These are phyloP conservation scores for Botia kubotai DNA, from an alignment of 2,797 vertebrate genomes.

Conservation along the genomic window DNA sequence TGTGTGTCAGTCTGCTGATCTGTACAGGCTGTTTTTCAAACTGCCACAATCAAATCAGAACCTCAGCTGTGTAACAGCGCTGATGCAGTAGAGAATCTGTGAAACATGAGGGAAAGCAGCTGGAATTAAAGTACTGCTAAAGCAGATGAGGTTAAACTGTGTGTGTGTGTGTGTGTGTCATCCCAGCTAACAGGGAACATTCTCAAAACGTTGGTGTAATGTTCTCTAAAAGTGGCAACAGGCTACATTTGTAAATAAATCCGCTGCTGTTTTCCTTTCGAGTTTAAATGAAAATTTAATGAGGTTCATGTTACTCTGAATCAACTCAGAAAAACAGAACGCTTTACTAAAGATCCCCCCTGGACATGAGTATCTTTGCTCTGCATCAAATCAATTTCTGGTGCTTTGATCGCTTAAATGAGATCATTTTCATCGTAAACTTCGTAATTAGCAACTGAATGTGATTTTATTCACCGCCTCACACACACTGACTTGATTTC, in stretches of 20 bases:
- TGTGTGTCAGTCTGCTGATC: neutral
- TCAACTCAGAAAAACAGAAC: neutral
- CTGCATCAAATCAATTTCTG: neutral
- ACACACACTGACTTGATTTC: neutral
- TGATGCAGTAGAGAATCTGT: slow-evolving; percentile 12
- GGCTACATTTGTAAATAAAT: slow-evolving; percentile 22
- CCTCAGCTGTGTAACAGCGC: neutral
- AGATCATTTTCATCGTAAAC: neutral
- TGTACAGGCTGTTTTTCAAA: neutral
- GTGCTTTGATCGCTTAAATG: slow-evolving; percentile 2
- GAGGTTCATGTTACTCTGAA: neutral
- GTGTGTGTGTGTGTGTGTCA: slow-evolving; percentile 38
- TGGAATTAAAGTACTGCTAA: slow-evolving; percentile 53
- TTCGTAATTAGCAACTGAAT: neutral
- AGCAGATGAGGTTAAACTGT: slow-evolving; percentile 39
- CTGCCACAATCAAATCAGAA: slow-evolving; percentile 15
- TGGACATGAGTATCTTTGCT: neutral
- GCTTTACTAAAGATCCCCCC: neutral
- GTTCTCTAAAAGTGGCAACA: neutral
- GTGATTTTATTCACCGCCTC: neutral
- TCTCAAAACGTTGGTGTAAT: neutral
- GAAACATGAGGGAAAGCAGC: slow-evolving; percentile 50
- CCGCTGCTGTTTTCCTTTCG: slow-evolving; percentile 41
- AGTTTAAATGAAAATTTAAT: slow-evolving; percentile 26
- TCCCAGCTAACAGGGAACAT: too few relatives aligned